Percentiles rank a stretch among this genome's conserved stretches.
These are phyloP conservation scores for Paramuricea clavata DNA, from an alignment of 92 coral and sea anemone genomes.

Conservation along the genomic window DNA sequence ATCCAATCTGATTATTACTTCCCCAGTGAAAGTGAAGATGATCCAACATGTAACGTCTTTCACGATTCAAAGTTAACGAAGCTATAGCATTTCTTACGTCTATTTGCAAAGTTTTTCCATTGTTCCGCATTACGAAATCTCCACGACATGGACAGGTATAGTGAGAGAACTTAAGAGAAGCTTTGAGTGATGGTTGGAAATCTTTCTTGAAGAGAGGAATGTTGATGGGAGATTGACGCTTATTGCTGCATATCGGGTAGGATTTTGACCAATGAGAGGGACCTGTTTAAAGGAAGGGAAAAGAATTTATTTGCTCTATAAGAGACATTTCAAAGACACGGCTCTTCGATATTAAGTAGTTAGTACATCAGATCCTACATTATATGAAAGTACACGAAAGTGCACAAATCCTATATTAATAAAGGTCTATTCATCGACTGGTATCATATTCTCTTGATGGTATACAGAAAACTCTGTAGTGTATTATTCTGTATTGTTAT, in stretches of 20 bases:
- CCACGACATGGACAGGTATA: conserved; percentile 5
- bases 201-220: conserved; percentile 28
- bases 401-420: no score
- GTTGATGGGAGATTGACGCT: conserved; percentile 74
- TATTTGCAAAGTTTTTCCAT: conserved; percentile 9
- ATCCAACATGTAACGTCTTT: background rate
- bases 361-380: no score
- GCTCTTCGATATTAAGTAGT: no score
- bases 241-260: conserved; percentile 17
- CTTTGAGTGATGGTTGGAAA: conserved; percentile 30
- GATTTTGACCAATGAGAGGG: conserved; percentile 52
- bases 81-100: background rate
- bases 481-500: no score
- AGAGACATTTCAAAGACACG: no score
- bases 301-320: background rate
- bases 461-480: no score
- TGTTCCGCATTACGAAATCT: background rate
- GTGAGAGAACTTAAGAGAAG: background rate
- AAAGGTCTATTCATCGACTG: no score
- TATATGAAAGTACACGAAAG: no score
- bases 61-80: conserved; percentile 22
- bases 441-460: no score
- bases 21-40: conserved; percentile 57
- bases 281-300: conserved; percentile 36
- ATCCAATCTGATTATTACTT: conserved; percentile 45